Evolutionary conservation across 2,113 vertebrate genomes (phyloP).

Genomic region (Gobiocypris rarus): DNA sequence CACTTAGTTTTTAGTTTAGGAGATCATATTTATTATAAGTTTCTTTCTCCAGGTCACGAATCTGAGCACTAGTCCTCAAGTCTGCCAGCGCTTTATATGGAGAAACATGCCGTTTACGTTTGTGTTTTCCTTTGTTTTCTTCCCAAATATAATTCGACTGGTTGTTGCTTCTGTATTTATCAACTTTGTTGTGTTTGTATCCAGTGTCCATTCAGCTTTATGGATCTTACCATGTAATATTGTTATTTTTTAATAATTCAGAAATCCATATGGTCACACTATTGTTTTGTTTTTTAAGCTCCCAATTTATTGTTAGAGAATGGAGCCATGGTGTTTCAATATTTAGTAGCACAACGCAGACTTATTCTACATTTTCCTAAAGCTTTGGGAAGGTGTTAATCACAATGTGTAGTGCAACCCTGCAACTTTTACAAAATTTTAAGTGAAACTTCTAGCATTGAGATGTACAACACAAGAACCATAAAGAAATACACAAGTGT

Average conservation of each 20-base stretch:
- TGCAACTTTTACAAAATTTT: not conserved
- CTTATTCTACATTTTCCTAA: not conserved
- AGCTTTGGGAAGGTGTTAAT: not conserved
- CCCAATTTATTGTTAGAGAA: not conserved
- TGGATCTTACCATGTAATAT: not conserved
- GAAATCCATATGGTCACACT: not conserved
- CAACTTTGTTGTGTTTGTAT: not conserved
- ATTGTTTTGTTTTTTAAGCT: not conserved
- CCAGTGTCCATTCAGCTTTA: not conserved
- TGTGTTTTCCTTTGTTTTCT: not conserved
- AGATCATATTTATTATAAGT: not conserved
- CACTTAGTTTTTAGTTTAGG: not conserved
- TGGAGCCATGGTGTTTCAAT: no score
- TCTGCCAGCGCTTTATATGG: not conserved
- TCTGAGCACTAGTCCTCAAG: not conserved
- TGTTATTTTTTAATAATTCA: not conserved
- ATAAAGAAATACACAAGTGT: not conserved
- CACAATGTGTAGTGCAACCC: not conserved
- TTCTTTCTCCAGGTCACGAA: not conserved
- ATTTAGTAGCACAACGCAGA: not conserved
- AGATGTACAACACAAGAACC: not conserved
- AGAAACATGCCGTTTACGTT: not conserved
- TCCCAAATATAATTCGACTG: not conserved
- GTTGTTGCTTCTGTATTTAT: not conserved
- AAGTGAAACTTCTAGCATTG: not conserved